These are phyloP conservation scores for Nautilus pompilius DNA, from an alignment of 1,140 invertebrate genomes.

Conservation along the genomic window DNA sequence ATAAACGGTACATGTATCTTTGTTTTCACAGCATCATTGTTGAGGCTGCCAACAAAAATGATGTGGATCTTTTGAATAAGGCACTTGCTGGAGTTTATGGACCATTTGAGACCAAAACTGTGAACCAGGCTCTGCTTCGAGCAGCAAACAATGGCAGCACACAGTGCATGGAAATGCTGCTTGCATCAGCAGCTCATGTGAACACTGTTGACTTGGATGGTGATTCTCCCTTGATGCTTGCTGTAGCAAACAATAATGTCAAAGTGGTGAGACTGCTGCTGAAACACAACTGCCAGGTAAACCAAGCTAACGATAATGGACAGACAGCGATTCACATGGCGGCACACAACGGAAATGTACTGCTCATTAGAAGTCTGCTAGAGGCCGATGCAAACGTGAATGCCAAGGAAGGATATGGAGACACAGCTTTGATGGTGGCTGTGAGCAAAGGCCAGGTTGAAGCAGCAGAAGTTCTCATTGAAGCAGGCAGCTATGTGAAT, in stretches of 20 bases:
- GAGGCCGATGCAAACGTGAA: slow-evolving; percentile 46
- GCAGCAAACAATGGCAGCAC: slow-evolving; percentile 10
- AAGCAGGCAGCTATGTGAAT: background rate
- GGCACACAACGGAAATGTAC: background rate
- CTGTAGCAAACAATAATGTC: slow-evolving; percentile 60
- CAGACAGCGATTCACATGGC: slow-evolving; percentile 4
- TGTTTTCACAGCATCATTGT: background rate
- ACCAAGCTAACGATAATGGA: background rate
- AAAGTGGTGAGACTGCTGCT: slow-evolving; percentile 1
- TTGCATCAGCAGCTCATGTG: slow-evolving; percentile 46
- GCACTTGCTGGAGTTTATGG: slow-evolving; percentile 1
- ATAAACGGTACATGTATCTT: too few species aligned
- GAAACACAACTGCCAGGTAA: background rate
- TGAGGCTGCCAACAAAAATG: background rate
- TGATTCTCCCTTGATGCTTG: slow-evolving; percentile 64
- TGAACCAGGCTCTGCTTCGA: slow-evolving; percentile 1
- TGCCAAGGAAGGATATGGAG: slow-evolving; percentile 44
- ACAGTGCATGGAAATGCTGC: slow-evolving; percentile 39
- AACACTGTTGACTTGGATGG: slow-evolving; percentile 49
- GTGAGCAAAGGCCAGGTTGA: slow-evolving; percentile 55
- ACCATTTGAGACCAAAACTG: background rate
- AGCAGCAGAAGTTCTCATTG: background rate
- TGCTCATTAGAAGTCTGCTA: slow-evolving; percentile 26
- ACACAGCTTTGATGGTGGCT: slow-evolving; percentile 67
- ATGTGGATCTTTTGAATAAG: background rate